Conservation (phyloP, 2,888 invertebrate genomes). For the Ophion costatus region DNA sequence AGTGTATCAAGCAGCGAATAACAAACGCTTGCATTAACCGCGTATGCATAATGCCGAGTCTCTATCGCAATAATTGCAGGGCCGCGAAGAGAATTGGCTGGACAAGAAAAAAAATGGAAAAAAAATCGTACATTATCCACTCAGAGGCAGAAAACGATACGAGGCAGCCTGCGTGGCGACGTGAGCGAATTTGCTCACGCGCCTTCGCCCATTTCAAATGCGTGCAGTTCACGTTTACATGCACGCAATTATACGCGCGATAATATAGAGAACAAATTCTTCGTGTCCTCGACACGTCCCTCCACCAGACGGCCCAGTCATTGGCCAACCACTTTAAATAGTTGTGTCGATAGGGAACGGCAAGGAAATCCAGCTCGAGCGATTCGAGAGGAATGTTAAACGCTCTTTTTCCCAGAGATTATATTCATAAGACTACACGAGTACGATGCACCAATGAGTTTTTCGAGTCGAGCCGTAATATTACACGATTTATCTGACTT, state of each 20-base stretch:
- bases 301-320: constrained; percentile 2
- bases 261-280: constrained; percentile 12
- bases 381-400: neutral
- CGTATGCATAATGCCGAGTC: constrained; percentile 29
- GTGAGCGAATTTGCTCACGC: constrained; percentile 53
- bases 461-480: neutral
- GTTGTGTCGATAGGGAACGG: neutral
- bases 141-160: constrained; percentile 35
- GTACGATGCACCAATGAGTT: neutral
- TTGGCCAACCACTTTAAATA: constrained; percentile 21
- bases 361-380: neutral
- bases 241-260: constrained; percentile 3
- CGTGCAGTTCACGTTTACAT: constrained; percentile 7
- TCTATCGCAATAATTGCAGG: constrained; percentile 56
- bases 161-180: constrained; percentile 62
- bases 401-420: too few species aligned
- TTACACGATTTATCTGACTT: neutral
- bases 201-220: constrained; percentile 31
- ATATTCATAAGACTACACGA: too few species aligned
- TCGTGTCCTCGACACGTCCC: constrained; percentile 2
- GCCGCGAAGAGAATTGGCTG: constrained; percentile 32
- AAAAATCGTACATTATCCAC: constrained; percentile 33
- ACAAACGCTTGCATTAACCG: constrained; percentile 1
- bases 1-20: constrained; percentile 42
- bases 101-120: neutral